These are phyloP conservation scores for Lissonota sp. DNA, from an alignment of 2,888 invertebrate species.

Conservation along the genomic window DNA sequence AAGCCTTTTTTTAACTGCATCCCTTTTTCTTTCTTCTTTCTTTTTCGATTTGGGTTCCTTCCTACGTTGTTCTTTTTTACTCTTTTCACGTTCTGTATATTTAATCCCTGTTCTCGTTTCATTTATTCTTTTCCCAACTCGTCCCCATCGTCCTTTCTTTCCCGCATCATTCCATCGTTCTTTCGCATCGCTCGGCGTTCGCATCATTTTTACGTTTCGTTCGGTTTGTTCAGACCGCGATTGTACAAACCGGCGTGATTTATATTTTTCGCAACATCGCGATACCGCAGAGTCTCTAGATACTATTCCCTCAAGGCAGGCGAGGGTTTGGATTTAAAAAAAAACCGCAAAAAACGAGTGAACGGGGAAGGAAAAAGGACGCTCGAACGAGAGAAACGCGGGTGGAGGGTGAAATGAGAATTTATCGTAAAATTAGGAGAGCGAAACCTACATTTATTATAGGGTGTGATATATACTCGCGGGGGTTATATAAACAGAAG, in stretches of 20 bases:
- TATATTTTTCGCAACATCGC: conserved; percentile 38
- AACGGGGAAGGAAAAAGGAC: not conserved
- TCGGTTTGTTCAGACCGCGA: not conserved
- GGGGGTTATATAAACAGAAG: not conserved
- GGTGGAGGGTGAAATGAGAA: conserved; percentile 28
- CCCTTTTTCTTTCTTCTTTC: no score
- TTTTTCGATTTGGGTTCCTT: no score
- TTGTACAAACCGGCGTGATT: conserved; percentile 9
- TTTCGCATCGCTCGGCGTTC: not conserved
- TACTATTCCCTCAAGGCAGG: not conserved
- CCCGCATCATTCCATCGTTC: not conserved
- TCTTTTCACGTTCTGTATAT: no score
- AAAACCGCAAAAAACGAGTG: conserved; percentile 11
- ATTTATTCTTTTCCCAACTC: not conserved
- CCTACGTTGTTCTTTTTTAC: no score
- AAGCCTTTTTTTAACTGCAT: no score
- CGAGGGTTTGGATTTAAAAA: conserved; percentile 17
- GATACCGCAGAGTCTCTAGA: conserved; percentile 44
- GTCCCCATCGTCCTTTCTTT: not conserved
- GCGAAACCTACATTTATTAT: conserved; percentile 36
- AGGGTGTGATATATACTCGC: conserved; percentile 47
- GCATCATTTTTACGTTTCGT: conserved; percentile 19
- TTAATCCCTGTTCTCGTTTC: no score
- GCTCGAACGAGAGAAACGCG: not conserved
- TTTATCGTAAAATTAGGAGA: conserved; percentile 55